Conservation (phyloP, 2,888 invertebrate genomes). For the Congeria kusceri region DNA sequence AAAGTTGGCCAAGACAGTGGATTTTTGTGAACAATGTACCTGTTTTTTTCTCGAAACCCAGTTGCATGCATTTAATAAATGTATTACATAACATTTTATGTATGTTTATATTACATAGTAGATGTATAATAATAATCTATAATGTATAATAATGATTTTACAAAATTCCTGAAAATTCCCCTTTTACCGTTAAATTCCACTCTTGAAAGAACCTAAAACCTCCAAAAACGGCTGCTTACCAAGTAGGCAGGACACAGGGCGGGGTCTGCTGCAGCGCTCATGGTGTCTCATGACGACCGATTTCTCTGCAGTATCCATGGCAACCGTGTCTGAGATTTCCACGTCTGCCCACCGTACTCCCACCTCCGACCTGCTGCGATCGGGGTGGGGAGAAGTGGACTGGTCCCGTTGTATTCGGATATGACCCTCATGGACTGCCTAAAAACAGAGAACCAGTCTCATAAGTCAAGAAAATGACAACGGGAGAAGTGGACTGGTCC, state of each 20-base stretch:
- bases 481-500: slow-evolving; percentile 73
- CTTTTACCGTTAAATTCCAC: no score
- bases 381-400: slow-evolving; percentile 73
- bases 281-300: slow-evolving; percentile 57
- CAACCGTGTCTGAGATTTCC: slow-evolving; percentile 56
- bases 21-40: no score
- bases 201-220: no score
- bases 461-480: no score
- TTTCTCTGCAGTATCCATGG: slow-evolving; percentile 48
- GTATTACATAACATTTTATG: no score
- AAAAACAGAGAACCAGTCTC: slow-evolving; percentile 8
- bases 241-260: slow-evolving; percentile 52
- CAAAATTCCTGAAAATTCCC: no score
- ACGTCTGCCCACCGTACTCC: slow-evolving; percentile 79
- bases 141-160: no score
- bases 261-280: slow-evolving; percentile 50
- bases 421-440: slow-evolving; percentile 55
- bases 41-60: no score
- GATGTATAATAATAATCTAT: no score
- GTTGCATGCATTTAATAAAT: no score
- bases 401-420: slow-evolving; percentile 69
- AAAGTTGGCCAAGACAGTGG: no score
- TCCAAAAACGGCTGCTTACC: slow-evolving; percentile 60
- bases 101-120: no score
- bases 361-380: slow-evolving; percentile 78